Base-by-base conservation (phyloP, 1,140 invertebrate genomes). In the Lycorma delicatula region DNA sequence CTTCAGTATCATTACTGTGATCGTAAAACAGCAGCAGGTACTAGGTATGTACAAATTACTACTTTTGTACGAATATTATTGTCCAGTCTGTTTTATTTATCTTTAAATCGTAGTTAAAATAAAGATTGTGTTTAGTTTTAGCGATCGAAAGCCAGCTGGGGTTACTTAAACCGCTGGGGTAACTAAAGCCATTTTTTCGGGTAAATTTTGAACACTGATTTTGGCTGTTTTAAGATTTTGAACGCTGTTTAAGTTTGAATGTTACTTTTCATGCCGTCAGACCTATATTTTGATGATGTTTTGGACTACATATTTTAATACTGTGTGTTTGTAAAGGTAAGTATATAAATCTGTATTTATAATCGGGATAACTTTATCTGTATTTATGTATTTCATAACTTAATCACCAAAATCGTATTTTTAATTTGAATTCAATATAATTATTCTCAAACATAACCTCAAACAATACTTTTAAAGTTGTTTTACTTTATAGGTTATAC, bases 111-210 rank as follows among this genome's bases (percentile, higher is more conserved):
- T n/a, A n/a, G n/a, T n/a, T n/a, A n/a, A n/a, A n/a, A n/a, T n/a
- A n/a, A n/a, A n/a, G n/a, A n/a, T n/a, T n/a, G n/a, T n/a, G n/a
- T n/a, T n/a, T n/a, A n/a, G n/a, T n/a, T n/a, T n/a, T n/a, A n/a
- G n/a, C n/a, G n/a, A n/a, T n/a, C n/a, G n/a, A n/a, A n/a, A n/a
- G 41, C 23, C 18, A 9, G 23, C 23, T 5, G 41, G 41, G 36
- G 36, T 41, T 9, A 34, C 31, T 34, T 9, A 34, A 34, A n/a
- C 31, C 31, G 9, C 9, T 9, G 31, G 31, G 41, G 41, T 20
- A 44, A 44, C 41, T 44, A 44, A 44, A 44, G 41, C 41, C 41
- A 44, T 44, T 44, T 44, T 20, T 16, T 22, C 18, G 41, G 41
- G 41, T 44, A 44, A 44, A 20, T 11, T 44, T 44, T 44, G 41